Conservation (phyloP, 2,113 vertebrate species). For the Cephalophus harveyi region DNA sequence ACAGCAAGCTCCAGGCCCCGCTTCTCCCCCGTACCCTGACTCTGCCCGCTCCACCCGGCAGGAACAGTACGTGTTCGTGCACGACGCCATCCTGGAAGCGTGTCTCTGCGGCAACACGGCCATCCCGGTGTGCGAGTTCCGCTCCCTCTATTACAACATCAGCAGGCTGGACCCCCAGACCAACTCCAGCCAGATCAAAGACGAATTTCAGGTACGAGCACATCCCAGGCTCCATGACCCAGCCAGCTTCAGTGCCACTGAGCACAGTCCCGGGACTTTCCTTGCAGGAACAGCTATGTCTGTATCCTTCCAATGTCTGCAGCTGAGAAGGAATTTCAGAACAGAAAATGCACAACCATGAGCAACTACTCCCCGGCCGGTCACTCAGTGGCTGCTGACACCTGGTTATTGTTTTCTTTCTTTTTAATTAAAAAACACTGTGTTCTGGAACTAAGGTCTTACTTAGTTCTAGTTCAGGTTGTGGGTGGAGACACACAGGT, state of each 20-base stretch:
- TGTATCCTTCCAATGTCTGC: neutral
- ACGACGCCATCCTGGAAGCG: conserved; percentile 97
- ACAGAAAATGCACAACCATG: neutral
- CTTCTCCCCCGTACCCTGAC: accelerated
- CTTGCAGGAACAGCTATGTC: neutral
- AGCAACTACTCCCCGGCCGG: neutral
- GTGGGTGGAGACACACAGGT: neutral
- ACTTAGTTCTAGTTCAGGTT: neutral
- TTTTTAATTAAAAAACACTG: neutral
- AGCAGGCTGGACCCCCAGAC: conserved; percentile 97
- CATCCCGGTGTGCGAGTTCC: conserved; percentile 98
- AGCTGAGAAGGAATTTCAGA: neutral
- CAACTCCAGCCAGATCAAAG: conserved; percentile 99
- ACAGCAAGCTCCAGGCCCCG: accelerated
- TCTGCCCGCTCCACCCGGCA: conserved; percentile 60
- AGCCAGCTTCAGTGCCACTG: neutral
- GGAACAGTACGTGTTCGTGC: conserved; percentile 99
- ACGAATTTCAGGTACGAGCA: conserved; percentile 94
- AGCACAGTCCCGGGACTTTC: neutral
- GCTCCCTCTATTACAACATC: conserved; percentile 98
- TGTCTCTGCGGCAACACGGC: conserved; percentile 97
- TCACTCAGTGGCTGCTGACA: neutral
- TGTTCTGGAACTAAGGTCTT: neutral
- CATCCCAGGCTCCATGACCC: neutral
- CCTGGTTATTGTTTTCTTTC: neutral